phyloP scores from a whole-genome alignment of 2,888 invertebrate species.

The Ceratothoa steindachneri region DNA sequence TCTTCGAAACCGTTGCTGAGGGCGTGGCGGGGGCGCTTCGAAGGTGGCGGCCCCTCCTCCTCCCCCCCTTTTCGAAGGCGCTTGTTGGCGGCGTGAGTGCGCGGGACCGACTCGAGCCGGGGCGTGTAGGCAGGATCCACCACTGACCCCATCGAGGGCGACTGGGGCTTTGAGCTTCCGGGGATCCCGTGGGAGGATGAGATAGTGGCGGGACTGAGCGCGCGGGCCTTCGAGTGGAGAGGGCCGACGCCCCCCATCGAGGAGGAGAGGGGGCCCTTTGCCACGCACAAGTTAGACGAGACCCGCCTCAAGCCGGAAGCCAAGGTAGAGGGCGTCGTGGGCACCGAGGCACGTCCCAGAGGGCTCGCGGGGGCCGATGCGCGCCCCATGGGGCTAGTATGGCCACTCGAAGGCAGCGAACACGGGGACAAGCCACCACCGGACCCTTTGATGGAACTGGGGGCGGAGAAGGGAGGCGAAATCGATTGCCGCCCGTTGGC shows the following conservation, averaged over 20 bases:
- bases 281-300: slow-evolving; percentile 38
- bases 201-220: slow-evolving; percentile 26
- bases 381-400: slow-evolving; percentile 49
- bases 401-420: slow-evolving; percentile 52
- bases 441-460: slow-evolving; percentile 16
- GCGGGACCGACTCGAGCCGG: slow-evolving; percentile 53
- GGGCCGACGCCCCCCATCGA: not conserved
- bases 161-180: slow-evolving; percentile 27
- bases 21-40: slow-evolving; percentile 41
- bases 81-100: slow-evolving; percentile 55
- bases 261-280: slow-evolving; percentile 18
- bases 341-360: slow-evolving; percentile 49
- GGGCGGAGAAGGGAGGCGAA: slow-evolving; percentile 17
- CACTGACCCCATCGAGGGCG: slow-evolving; percentile 27
- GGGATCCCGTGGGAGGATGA: slow-evolving; percentile 27
- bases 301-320: slow-evolving; percentile 50
- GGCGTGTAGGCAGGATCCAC: slow-evolving; percentile 24
- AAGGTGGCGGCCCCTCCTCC: slow-evolving; percentile 30
- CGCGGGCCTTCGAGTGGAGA: slow-evolving; percentile 16
- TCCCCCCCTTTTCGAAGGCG: slow-evolving; percentile 39
- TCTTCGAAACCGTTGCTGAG: slow-evolving; percentile 48
- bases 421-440: slow-evolving; percentile 27
- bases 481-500: slow-evolving; percentile 2
- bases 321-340: slow-evolving; percentile 52
- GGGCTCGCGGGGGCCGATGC: slow-evolving; percentile 52